Evolutionary conservation across 2,888 invertebrate species (phyloP), one percentile per base, ranked within the genome.

Genomic region (Heliconius sara): DNA sequence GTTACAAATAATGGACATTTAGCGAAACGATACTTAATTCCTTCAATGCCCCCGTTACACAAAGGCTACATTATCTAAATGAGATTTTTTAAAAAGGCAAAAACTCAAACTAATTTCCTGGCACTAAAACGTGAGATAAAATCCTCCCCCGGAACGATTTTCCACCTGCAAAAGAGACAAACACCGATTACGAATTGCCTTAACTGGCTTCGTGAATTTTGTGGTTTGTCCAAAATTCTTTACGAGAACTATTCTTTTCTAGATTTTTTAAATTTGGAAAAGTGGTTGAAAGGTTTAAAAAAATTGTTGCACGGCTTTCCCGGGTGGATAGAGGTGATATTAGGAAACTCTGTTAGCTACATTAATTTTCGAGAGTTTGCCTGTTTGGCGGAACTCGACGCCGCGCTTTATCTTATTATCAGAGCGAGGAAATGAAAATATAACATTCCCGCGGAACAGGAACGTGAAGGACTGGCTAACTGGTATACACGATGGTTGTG

Each of bases 91-190:
- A n/a, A 66, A 65, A 66, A 76, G 43, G 65, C 19, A 47, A 47
- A 66, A 76, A 47, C 66, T 66, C n/a, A 57, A 66, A 66, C 76
- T 66, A 76, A 76, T 76, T 76, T 66, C 76, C 66, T 47, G 76
- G 63, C 43, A 47, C 76, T 66, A 66, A 76, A 76, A 76, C 76
- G 65, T 43, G 65, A 66, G 76, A 76, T 76, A 76, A 76, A 60
- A 43, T 65, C 75, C 27, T 47, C 57, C 22, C 12, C 39, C 68
- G 72, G 52, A 34, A 73, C 60, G 73, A 52, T 25, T 5, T 27
- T 34, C 13, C 34, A 72, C 73, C 73, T 73, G 73, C 70, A n/a
- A 60, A 57, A 30, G 57, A 52, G 73, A 60, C 52, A 73, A 73
- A 57, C 57, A 57, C 73, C 60, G 73, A 73, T 73, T 57, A 30